Evolutionary conservation across 2,113 vertebrate genomes (phyloP).

Genomic region (Lota lota): DNA sequence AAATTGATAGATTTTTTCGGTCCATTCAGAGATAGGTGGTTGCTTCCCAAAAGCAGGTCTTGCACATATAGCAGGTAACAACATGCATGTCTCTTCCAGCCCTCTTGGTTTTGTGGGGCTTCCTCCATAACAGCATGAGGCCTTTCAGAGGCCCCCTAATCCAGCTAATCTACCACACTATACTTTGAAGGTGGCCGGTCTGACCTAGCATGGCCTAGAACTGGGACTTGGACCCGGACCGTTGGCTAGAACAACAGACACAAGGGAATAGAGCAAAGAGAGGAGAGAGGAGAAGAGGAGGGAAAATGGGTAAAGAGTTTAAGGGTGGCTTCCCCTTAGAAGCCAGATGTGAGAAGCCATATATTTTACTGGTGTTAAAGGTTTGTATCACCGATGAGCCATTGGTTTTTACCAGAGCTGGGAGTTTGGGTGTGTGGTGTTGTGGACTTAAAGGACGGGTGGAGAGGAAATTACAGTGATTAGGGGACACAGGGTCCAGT

Average conservation of each 20-base stretch:
- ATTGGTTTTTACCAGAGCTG: conserved; percentile 4
- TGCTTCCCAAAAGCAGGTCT: too few species aligned
- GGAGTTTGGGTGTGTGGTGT: neutral
- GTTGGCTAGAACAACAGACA: conserved; percentile 22
- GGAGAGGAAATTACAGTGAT: conserved; percentile 57
- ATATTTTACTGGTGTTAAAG: conserved; percentile 23
- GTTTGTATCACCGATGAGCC: conserved; percentile 28
- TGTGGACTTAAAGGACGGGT: conserved; percentile 35
- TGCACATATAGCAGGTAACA: conserved; percentile 73
- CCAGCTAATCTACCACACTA: conserved; percentile 92
- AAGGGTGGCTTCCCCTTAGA: conserved; percentile 9
- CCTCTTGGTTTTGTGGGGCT: conserved; percentile 80
- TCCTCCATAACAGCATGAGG: conserved; percentile 87
- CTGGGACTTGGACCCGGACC: conserved; percentile 43
- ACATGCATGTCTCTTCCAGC: conserved; percentile 80
- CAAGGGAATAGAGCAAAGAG: neutral
- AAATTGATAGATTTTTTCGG: too few species aligned
- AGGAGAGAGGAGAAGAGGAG: conserved; percentile 6
- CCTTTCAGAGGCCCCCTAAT: conserved; percentile 90
- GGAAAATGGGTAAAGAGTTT: neutral
- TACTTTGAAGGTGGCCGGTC: conserved; percentile 88
- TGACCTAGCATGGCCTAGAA: conserved; percentile 69
- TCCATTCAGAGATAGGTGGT: too few species aligned
- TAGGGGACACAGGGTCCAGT: conserved; percentile 56
- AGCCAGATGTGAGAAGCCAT: conserved; percentile 38